Evolutionary conservation across 2,113 vertebrate genomes (phyloP).

Genomic region (Cheirogaleus medius): DNA sequence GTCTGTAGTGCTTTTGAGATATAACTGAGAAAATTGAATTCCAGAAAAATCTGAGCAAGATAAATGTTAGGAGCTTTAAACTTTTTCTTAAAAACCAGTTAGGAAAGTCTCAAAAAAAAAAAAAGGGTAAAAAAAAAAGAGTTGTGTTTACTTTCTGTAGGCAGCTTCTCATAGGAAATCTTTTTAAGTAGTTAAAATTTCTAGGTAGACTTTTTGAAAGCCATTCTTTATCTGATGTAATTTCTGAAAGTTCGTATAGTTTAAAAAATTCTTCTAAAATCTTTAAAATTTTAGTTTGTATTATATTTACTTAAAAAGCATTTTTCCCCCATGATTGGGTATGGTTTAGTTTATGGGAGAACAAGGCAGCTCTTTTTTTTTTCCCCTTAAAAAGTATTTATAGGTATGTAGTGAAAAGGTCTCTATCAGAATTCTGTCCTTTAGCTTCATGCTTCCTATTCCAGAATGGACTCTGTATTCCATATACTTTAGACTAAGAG

Average conservation of each 20-base stretch:
- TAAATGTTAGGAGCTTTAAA: neutral
- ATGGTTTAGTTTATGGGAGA: too few species aligned
- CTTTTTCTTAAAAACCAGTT: neutral
- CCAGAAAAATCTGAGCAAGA: neutral
- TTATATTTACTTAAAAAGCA: neutral
- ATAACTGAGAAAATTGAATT: conserved; percentile 19
- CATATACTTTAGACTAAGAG: neutral
- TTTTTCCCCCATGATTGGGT: neutral
- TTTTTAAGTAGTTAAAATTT: conserved; percentile 26
- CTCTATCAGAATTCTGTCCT: neutral
- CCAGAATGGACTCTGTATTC: neutral
- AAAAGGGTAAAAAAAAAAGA: neutral
- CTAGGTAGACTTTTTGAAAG: neutral
- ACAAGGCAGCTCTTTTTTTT: too few species aligned
- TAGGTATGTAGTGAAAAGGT: neutral
- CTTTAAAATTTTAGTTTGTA: neutral
- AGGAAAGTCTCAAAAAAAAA: neutral
- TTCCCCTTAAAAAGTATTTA: neutral
- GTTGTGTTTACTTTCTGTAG: neutral
- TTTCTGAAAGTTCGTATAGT: conserved; percentile 3
- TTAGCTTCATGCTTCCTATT: neutral
- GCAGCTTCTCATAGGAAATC: neutral
- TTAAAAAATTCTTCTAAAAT: neutral
- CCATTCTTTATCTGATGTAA: neutral
- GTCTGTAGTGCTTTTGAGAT: neutral